These are phyloP conservation scores for Melanotaenia duboulayi DNA, from an alignment of 2,113 vertebrate genomes.

Conservation along the genomic window DNA sequence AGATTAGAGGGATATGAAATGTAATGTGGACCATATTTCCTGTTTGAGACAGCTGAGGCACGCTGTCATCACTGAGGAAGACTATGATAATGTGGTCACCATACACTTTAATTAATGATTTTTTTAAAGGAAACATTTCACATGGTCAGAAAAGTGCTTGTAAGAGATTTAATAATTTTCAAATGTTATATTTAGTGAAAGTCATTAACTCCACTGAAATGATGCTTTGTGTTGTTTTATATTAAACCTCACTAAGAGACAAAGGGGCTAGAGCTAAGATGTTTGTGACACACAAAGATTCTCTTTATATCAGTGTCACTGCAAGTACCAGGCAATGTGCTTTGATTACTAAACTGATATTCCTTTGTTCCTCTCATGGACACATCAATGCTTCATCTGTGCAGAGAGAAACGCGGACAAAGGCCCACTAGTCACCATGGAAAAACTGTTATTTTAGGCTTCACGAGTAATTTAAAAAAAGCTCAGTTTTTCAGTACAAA, in stretches of 20 bases:
- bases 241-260: conserved; percentile 8
- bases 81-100: neutral
- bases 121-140: neutral
- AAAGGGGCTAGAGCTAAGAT: conserved; percentile 29
- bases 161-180: neutral
- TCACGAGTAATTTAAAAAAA: conserved; percentile 12
- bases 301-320: conserved; percentile 59
- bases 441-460: conserved; percentile 39
- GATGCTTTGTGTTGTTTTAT: neutral
- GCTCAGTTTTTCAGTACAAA: conserved; percentile 10
- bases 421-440: conserved; percentile 6
- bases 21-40: conserved; percentile 34
- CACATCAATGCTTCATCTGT: conserved; percentile 56
- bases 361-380: conserved; percentile 54
- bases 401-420: conserved; percentile 30
- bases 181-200: neutral
- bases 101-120: neutral
- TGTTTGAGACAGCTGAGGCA: conserved; percentile 4
- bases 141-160: neutral
- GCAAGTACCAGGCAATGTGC: conserved; percentile 55
- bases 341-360: conserved; percentile 42
- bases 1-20: conserved; percentile 41
- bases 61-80: neutral
- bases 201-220: neutral
- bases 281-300: conserved; percentile 33